Evolutionary conservation across 2,797 vertebrate genomes (phyloP).

Genomic region (Typhlichthys subterraneus): DNA sequence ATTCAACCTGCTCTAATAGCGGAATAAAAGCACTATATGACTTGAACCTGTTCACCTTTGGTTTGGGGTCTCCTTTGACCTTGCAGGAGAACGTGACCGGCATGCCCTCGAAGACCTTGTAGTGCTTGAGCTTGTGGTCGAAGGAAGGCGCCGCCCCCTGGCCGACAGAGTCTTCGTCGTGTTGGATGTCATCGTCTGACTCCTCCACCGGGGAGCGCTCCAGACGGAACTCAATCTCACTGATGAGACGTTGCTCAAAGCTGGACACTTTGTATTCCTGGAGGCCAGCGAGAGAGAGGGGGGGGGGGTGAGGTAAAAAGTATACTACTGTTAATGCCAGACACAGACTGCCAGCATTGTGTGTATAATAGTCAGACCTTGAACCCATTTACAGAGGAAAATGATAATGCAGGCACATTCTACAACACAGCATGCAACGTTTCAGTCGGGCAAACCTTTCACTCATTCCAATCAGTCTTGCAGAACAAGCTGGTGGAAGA

Average conservation of each 20-base stretch:
- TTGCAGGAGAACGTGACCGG: slow-evolving; percentile 93
- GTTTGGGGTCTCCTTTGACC: slow-evolving; percentile 90
- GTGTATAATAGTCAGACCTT: neutral
- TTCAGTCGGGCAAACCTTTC: neutral
- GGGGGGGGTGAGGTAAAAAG: neutral
- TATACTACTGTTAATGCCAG: neutral
- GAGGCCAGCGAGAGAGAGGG: neutral
- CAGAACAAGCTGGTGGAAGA: too few relatives aligned
- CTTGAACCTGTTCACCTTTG: slow-evolving; percentile 84
- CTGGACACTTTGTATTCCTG: slow-evolving; percentile 98
- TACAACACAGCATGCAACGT: slow-evolving; percentile 7
- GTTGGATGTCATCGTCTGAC: slow-evolving; percentile 87
- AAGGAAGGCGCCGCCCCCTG: slow-evolving; percentile 81
- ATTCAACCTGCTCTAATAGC: too few relatives aligned
- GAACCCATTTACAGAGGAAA: neutral
- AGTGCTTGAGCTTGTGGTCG: slow-evolving; percentile 91
- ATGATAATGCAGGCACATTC: slow-evolving; percentile 7
- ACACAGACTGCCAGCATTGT: neutral
- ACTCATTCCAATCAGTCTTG: neutral
- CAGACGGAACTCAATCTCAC: slow-evolving; percentile 95
- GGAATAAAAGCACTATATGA: too few relatives aligned
- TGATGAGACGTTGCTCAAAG: slow-evolving; percentile 97
- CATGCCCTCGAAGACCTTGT: slow-evolving; percentile 98
- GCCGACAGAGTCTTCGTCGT: slow-evolving; percentile 76
- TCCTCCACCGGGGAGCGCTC: slow-evolving; percentile 95